Base-by-base conservation (phyloP, 2,113 vertebrate genomes). In the Syngnathus scovelli region DNA sequence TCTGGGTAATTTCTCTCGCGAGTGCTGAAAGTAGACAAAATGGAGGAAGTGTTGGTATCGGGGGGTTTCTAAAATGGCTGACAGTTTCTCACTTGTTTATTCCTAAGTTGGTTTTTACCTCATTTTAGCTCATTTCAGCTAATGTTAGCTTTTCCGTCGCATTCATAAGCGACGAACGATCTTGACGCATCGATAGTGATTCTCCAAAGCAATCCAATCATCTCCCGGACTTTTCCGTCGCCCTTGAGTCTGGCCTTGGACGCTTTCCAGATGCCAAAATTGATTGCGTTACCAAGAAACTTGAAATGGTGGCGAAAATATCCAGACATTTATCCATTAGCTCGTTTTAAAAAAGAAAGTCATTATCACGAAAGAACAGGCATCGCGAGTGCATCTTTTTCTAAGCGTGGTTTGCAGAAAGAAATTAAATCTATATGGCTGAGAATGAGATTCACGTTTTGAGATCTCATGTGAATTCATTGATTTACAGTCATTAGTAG, bases 281-380 rank as follows among this genome's bases (percentile, higher is more conserved):
- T 61, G 43, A 72, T 67, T 49, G 19, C 39, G 55, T 64, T 75
- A 46, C 69, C 55, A 49, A 46, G 60, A 49, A 69, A 61, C 59
- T 61, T 55, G 16, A 70, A 68, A 55, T 54, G 16, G 27, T 2
- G 27, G 19, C 19, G 36, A 18, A 39, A 38, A 19, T 39, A 18
- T 9, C 36, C 33, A 7, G 6, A 18, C n/a, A 12, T 44, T 13
- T 16, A 1, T 5, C 41, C 18, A 11, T 8, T 41, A 23, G 2
- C 11, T 67, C 2, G 64, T 61, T 64, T 44, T 43, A 43, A 43
- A 43, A 5, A 0, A 72, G 56, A 65, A 61, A 33, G 48, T 62
- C 48, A 55, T 33, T 23, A 15, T 21, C 21, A 11, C 27, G 23
- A 37, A 23, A 61, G 18, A 51, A 54, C 63, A 2, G 4, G 21